A percentile compares a stretch with the other conserved stretches of the same genome.
These are phyloP conservation scores for Vulpes lagopus DNA, from an alignment of 2,113 vertebrate species.

Conservation along the genomic window DNA sequence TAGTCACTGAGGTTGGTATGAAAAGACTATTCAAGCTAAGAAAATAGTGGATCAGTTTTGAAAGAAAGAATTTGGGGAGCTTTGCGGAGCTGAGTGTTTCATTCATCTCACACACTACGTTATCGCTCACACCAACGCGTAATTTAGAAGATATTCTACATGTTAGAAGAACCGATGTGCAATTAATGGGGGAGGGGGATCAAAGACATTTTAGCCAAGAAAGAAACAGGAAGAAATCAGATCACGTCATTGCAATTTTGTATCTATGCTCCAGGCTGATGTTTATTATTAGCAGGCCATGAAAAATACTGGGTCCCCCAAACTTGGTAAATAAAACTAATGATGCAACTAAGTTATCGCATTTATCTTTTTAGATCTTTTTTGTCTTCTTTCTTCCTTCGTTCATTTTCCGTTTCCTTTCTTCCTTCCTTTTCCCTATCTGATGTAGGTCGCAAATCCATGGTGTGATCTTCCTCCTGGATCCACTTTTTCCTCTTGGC, in stretches of 20 bases:
- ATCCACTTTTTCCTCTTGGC: not conserved
- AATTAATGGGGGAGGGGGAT: constrained; percentile 43
- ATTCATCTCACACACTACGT: constrained; percentile 50
- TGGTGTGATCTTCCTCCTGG: not conserved
- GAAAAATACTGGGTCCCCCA: not conserved
- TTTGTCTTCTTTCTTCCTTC: not conserved
- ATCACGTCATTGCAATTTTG: constrained; percentile 31
- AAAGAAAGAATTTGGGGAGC: constrained; percentile 77
- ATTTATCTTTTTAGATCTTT: not conserved
- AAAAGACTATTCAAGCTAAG: constrained; percentile 80
- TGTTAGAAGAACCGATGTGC: constrained; percentile 54
- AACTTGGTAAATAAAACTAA: constrained; percentile 29
- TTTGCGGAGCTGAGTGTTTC: constrained; percentile 33
- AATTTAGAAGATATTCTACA: constrained; percentile 64
- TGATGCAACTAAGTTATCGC: not conserved
- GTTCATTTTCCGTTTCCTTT: not conserved
- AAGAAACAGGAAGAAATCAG: not conserved
- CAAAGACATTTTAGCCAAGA: constrained; percentile 59
- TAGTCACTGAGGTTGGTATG: constrained; percentile 74
- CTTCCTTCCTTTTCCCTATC: not conserved
- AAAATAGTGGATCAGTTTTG: constrained; percentile 78
- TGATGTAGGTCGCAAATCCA: not conserved
- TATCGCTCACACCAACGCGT: not conserved
- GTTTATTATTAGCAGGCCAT: constrained; percentile 6
- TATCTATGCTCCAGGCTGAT: not conserved